Conservation (phyloP, 1,140 invertebrate species). For the Chironomus tepperi region DNA sequence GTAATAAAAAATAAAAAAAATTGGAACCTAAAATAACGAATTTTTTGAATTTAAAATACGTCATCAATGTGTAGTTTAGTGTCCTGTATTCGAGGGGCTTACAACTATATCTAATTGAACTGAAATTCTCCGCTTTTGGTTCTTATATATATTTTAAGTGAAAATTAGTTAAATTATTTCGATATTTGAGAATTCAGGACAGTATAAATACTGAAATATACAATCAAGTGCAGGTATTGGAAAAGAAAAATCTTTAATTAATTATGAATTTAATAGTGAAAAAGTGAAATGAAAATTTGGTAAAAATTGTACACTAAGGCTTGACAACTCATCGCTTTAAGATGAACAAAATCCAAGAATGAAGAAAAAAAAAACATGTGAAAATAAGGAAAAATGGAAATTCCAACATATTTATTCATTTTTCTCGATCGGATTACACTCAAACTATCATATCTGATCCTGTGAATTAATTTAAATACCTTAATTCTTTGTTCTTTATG, state of each 20-base stretch:
- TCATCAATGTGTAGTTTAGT: neutral
- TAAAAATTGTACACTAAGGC: neutral
- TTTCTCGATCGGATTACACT: neutral
- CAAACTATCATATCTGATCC: neutral
- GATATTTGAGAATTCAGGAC: slow-evolving; percentile 5
- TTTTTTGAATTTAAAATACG: too few relatives aligned
- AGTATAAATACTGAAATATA: neutral
- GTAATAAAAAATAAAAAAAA: neutral
- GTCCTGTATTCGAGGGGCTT: neutral
- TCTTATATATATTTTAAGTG: slow-evolving; percentile 1
- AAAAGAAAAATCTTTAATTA: neutral
- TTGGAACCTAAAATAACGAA: neutral
- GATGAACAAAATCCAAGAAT: neutral
- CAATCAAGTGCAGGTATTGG: neutral
- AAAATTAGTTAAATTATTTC: slow-evolving; percentile 7
- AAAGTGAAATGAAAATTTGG: slow-evolving; percentile 14
- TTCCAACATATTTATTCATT: neutral
- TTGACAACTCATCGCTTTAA: slow-evolving; percentile 12
- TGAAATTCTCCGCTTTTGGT: slow-evolving; percentile 3
- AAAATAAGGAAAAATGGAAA: neutral
- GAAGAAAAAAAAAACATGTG: slow-evolving; percentile 1
- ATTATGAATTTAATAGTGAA: slow-evolving; percentile 14
- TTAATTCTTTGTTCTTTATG: neutral
- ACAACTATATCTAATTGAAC: neutral
- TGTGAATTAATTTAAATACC: neutral